Base-by-base conservation (phyloP, 2,888 invertebrate genomes). In the Aromia moschata region DNA sequence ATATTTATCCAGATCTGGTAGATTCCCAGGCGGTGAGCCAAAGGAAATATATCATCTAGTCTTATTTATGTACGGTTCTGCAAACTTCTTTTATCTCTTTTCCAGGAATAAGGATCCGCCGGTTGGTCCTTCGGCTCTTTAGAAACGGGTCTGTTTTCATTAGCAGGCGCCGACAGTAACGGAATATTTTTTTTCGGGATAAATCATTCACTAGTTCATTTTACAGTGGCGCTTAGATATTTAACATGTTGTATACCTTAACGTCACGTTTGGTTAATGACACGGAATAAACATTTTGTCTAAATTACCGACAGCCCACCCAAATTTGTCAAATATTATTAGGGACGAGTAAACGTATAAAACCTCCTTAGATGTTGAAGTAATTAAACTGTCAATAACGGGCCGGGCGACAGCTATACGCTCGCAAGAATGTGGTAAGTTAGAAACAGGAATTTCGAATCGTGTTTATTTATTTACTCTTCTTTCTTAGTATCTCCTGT, bases 391-490 rank as follows among this genome's bases (percentile, higher is more conserved):
- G 70, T 70, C 70, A 68, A 69, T 69, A 67, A 58, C 56, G 49
- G 60, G 25, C 60, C 58, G 49, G 51, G 57, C 65, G 66, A 64
- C 62, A 68, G 57, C 62, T 60, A 61, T 64, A 56, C 60, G 56
- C 63, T 59, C 40, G 60, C 41, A 60, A 63, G 65, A 64, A 65
- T 61, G 61, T 56, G 57, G 66, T 65, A 62, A 40, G 16, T 38
- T 36, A 10, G 60, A 62, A 65, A 60, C 58, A 66, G 65, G 66
- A 71, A 70, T 71, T 69, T 59, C 51, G 62, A 65, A 73, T 69
- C 65, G 64, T 66, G 69, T 69, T 71, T 71, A 70, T 73, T 73
- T 73, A 72, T 72, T 72, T 72, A 72, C 67, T 63, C 65, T 67
- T 56, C 46, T 60, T 70, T 70, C 66, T 67, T 62, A 64, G 69